Evolutionary conservation across 2,888 invertebrate genomes (phyloP).

Genomic region (Chydorus sphaericus): DNA sequence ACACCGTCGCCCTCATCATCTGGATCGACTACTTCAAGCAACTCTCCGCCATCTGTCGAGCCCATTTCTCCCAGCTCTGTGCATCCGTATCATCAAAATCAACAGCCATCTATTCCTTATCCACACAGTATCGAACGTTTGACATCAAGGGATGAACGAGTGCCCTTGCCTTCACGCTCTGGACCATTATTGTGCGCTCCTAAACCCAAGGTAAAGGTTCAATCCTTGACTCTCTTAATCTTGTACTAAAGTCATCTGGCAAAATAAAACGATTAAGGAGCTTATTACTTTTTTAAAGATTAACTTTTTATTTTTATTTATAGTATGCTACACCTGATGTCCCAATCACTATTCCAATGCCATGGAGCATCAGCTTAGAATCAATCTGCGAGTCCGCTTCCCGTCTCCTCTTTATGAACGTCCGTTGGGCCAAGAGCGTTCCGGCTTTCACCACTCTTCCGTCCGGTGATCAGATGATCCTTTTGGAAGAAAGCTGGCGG

Average conservation of each 20-base stretch:
- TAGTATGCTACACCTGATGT: slow-evolving; percentile 9
- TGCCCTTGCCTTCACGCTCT: slow-evolving; percentile 21
- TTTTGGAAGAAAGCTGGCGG: slow-evolving; percentile 79
- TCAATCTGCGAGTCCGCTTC: slow-evolving; percentile 81
- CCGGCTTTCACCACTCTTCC: slow-evolving; percentile 59
- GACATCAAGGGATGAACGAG: slow-evolving; percentile 23
- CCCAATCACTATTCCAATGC: slow-evolving; percentile 2
- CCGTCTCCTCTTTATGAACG: slow-evolving; percentile 72
- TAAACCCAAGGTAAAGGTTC: slow-evolving; percentile 33
- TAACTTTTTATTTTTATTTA: neutral
- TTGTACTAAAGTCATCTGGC: neutral
- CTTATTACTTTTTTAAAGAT: neutral
- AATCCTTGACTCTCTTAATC: neutral
- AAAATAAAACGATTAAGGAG: neutral
- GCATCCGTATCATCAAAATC: neutral
- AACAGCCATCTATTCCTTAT: neutral
- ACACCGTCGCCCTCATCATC: slow-evolving; percentile 8
- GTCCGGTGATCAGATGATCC: slow-evolving; percentile 53
- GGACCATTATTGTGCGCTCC: slow-evolving; percentile 14
- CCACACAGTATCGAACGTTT: slow-evolving; percentile 12
- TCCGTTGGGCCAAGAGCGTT: slow-evolving; percentile 73
- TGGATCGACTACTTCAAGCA: slow-evolving; percentile 4
- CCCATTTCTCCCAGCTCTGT: slow-evolving; percentile 7
- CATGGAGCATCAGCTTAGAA: slow-evolving; percentile 35
- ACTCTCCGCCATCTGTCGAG: no score